These are phyloP conservation scores for Tympanoctomys barrerae DNA, from an alignment of 2,797 vertebrate genomes.

Conservation along the genomic window DNA sequence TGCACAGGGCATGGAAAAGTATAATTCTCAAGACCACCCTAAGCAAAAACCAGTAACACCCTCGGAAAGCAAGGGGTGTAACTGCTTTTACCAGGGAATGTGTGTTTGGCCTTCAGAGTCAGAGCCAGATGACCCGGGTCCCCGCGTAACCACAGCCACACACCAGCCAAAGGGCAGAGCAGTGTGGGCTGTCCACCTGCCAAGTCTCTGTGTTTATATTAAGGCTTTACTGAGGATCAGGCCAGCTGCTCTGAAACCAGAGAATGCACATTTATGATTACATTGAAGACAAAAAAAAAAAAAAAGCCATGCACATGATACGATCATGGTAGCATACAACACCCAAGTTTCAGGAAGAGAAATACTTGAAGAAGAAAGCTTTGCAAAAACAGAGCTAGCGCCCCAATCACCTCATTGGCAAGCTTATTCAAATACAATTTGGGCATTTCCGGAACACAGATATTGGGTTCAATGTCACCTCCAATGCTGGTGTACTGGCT, in stretches of 20 bases:
- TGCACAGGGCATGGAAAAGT: too few relatives aligned
- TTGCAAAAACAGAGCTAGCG: neutral
- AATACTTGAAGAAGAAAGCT: neutral
- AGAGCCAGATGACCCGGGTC: rapidly evolving
- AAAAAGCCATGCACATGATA: rapidly evolving
- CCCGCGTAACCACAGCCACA: neutral
- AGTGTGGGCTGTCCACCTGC: neutral
- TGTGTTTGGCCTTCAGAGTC: rapidly evolving
- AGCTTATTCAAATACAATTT: neutral
- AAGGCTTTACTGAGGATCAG: neutral
- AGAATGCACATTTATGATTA: neutral
- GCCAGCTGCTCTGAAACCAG: neutral
- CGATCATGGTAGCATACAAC: rapidly evolving
- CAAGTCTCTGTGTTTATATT: rapidly evolving
- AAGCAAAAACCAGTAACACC: neutral
- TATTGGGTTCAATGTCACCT: neutral
- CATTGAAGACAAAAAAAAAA: neutral
- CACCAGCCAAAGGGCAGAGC: neutral
- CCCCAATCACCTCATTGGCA: neutral
- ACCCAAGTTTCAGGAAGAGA: neutral
- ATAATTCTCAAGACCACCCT: neutral
- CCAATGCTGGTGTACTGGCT: neutral
- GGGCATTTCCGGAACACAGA: too few relatives aligned
- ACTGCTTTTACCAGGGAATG: rapidly evolving
- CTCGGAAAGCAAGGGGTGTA: rapidly evolving